A percentile compares a stretch with the other conserved stretches of the same genome.
phyloP scores from a whole-genome alignment of 2,888 invertebrate genomes.

The Drosophila robusta region DNA sequence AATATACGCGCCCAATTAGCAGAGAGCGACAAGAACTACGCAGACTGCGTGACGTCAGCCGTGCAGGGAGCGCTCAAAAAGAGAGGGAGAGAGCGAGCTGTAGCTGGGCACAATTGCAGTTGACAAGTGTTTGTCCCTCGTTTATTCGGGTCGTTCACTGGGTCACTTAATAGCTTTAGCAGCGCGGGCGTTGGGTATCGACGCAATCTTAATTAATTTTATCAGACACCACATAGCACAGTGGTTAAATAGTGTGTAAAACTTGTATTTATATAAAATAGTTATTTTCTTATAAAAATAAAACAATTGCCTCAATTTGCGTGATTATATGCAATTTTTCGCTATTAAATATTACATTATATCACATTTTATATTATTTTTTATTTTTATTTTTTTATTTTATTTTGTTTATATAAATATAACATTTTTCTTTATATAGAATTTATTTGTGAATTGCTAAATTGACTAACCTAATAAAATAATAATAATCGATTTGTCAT shows the following conservation, averaged over 20 bases:
- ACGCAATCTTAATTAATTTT: constrained; percentile 69
- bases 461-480: too few relatives aligned
- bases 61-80: not conserved
- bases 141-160: constrained; percentile 43
- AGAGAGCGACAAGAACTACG: constrained; percentile 8
- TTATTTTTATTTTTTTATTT: too few relatives aligned
- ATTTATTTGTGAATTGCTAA: too few relatives aligned
- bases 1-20: constrained; percentile 58
- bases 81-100: constrained; percentile 8
- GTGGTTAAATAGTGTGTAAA: constrained; percentile 18
- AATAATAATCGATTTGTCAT: too few relatives aligned
- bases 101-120: constrained; percentile 52
- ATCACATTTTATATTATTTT: too few relatives aligned
- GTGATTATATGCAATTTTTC: too few relatives aligned
- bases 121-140: constrained; percentile 22
- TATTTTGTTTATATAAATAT: too few relatives aligned
- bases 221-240: constrained; percentile 29
- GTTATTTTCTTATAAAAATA: too few relatives aligned
- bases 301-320: too few relatives aligned
- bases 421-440: too few relatives aligned
- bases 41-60: constrained; percentile 55
- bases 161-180: constrained; percentile 70
- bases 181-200: constrained; percentile 17
- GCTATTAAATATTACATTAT: too few relatives aligned
- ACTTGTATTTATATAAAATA: not conserved